Percentiles rank a stretch among this genome's conserved stretches.
These are phyloP conservation scores for Microplitis deprimator DNA, from an alignment of 2,888 invertebrate genomes.

Conservation along the genomic window DNA sequence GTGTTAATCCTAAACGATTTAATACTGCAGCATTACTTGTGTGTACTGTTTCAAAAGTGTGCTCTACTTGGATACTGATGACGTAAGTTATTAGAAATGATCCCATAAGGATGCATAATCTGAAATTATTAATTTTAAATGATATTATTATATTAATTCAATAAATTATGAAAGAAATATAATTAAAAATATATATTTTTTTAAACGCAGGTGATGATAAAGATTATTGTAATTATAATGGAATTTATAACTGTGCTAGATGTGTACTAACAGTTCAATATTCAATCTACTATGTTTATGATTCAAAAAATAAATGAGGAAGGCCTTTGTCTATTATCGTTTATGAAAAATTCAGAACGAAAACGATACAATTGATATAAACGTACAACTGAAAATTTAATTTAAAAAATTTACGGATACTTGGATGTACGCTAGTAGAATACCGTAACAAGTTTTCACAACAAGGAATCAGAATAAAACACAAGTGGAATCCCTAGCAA, in stretches of 20 bases:
- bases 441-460: conserved; percentile 20
- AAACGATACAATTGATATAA: background rate
- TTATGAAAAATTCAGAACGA: too few species aligned
- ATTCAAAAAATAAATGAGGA: too few species aligned
- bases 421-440: conserved; percentile 37
- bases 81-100: background rate
- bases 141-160: background rate
- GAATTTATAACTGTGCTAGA: too few species aligned
- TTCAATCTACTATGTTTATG: too few species aligned
- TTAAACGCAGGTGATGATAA: too few species aligned
- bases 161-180: background rate
- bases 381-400: conserved; percentile 9
- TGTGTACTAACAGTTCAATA: too few species aligned
- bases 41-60: conserved; percentile 69
- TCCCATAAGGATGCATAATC: conserved; percentile 51
- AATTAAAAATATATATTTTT: too few species aligned
- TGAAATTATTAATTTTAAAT: conserved; percentile 44
- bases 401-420: background rate
- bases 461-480: conserved; percentile 27
- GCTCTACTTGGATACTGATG: conserved; percentile 13
- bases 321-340: too few species aligned
- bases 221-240: too few species aligned
- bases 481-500: conserved; percentile 28
- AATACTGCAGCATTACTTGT: conserved; percentile 79
- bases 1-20: conserved; percentile 82